A percentile compares a stretch with the other conserved stretches of the same genome.
Evolutionary conservation across 2,113 vertebrate species (phyloP).

Genomic region (Lophotis ruficrista): DNA sequence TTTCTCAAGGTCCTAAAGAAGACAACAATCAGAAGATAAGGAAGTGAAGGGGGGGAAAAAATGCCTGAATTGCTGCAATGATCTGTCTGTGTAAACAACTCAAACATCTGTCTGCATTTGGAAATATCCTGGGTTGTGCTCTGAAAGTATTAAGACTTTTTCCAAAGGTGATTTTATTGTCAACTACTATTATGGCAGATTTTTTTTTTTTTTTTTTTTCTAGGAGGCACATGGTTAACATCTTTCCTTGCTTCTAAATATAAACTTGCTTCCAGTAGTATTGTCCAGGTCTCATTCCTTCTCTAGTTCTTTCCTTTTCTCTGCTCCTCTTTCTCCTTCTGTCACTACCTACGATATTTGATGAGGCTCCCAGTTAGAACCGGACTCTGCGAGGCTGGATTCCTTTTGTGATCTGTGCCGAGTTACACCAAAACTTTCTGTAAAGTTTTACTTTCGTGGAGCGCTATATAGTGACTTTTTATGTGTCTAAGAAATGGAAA

Average conservation of each 20-base stretch:
- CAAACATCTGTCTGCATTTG: constrained; percentile 61
- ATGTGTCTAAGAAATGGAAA: constrained; percentile 86
- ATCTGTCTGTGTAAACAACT: constrained; percentile 54
- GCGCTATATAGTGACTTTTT: constrained; percentile 74
- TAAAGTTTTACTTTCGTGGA: constrained; percentile 79
- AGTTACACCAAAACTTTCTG: constrained; percentile 53
- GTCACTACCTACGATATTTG: neutral
- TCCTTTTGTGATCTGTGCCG: constrained; percentile 46
- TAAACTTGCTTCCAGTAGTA: constrained; percentile 41
- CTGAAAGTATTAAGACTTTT: constrained; percentile 59
- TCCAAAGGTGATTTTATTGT: constrained; percentile 59
- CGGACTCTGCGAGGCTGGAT: constrained; percentile 11
- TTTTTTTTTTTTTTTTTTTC: constrained; percentile 25
- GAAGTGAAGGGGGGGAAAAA: neutral
- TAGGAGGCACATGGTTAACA: constrained; percentile 63
- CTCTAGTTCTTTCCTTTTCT: neutral
- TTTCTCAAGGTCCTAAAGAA: constrained; percentile 3
- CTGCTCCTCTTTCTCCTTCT: constrained; percentile 7
- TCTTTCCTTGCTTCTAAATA: constrained; percentile 68
- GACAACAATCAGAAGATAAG: neutral
- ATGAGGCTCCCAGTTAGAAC: constrained; percentile 39
- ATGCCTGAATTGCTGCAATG: neutral
- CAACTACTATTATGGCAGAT: constrained; percentile 34
- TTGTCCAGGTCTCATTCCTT: constrained; percentile 33
- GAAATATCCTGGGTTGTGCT: constrained; percentile 15